Evolutionary conservation across 2,888 invertebrate genomes (phyloP), one percentile per base, ranked within the genome.

Genomic region (Scrobipalpa costella): DNA sequence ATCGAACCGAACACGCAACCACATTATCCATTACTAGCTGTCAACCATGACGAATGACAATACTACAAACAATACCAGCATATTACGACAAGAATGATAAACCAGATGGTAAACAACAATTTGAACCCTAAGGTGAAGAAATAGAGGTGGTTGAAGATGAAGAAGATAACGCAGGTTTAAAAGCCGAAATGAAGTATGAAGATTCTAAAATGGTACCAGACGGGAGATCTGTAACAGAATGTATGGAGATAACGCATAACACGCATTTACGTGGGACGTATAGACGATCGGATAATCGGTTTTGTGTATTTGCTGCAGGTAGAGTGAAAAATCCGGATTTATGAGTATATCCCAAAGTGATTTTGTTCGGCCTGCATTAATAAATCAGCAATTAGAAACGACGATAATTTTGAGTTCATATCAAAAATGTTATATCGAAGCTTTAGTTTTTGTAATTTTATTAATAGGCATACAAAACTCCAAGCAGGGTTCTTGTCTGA

Each of bases 21-120:
- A 74, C 77, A 83, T 83, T 83, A 85, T 81, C 83, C 85, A 85
- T 87, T 85, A 86, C 79, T 76, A 73, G 73, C 82, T 81, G 60
- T 60, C 60, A 82, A 74, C 78, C 69, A 78, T 86, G 84, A 88
- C 83, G 81, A 82, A 86, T 86, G 83, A 81, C 81, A 77, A 78
- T 81, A 85, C 83, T 83, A 84, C 76, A 60, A 74, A 77, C 78
- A 74, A 80, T 60, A 34, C 60, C 49, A 60, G 60, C 60, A 60
- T 60, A 34, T 47, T 49, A 77, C 71, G 75, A 74, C 67, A 69
- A 70, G 67, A 64, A 64, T 7, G 5, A 0, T 33, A 0, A 59
- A 21, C 11, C 13, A 0, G 38, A 57, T 7, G 5, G 1, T 33
- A 0, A 59, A 21, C 11, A 5, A 0, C 19, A 57, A 57, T 57